Base-by-base conservation (phyloP, 2,113 vertebrate species). In the Ptyas mucosa region DNA sequence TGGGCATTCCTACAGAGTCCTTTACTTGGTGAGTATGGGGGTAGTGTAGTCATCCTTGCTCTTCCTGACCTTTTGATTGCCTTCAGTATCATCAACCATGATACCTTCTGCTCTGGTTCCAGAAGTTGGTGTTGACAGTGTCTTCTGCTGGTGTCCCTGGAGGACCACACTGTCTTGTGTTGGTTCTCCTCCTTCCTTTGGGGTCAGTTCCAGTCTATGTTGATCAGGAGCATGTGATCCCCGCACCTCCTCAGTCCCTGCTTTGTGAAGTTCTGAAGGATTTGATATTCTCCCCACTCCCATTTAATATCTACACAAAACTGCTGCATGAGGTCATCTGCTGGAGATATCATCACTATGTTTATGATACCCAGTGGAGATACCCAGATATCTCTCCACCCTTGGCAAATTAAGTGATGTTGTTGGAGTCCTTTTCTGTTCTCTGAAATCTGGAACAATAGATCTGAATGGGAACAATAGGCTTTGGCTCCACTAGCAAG, bases 1-100 rank as follows among this genome's bases (percentile, higher is more conserved):
- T 0, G 99, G 99, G 34, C 99, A 99, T 95, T 99, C 99, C 0
- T 99, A 99, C 94, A 96, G 99, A 94, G 99, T 99, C 29, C 97
- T 99, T 0, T 99, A 99, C 93, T 97, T 99, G 99, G 99, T 99
- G 94, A 98, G 98, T 81, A 0, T 5, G 34, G 34, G 8, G 8
- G 7, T 8, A 21, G 34, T 43, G 75, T 34, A 81, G 8, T 8
- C 75, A 43, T 81, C 69, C 69, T 39, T 39, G 69, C n/a, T 39
- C 0, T 1, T 81, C 34, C 39, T 39, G 18, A 81, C 75, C 34
- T 43, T 43, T 43, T 21, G 34, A 21, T 43, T 8, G 69, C n/a
- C 69, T 81, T 81, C n/a, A 3, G 0, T 39, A 81, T 20, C n/a
- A 81, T 81, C n/a, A 9, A 43, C 34, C 7, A 3, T 9, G 75